phyloP scores from a whole-genome alignment of 2,113 vertebrate species.

The Alligator sinensis region DNA sequence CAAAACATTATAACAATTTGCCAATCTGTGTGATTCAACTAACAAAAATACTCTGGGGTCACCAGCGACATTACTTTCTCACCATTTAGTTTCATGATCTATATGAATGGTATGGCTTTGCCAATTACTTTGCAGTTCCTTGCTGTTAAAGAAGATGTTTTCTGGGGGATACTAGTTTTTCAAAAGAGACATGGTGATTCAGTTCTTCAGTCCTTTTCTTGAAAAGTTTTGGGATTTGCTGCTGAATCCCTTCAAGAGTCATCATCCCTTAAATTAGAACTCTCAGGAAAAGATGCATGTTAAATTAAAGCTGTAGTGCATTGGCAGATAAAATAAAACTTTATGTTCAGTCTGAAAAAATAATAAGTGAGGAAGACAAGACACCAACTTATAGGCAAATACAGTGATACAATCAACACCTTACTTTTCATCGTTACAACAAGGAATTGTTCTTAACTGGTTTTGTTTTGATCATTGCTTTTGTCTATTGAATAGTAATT shows the following conservation, averaged over 20 bases:
- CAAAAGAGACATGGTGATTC: constrained; percentile 30
- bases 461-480: constrained; percentile 38
- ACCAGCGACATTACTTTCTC: neutral
- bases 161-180: neutral
- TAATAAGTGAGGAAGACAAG: constrained; percentile 40
- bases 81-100: constrained; percentile 18
- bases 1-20: constrained; percentile 44
- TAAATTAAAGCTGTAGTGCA: constrained; percentile 68
- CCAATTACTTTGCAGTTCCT: neutral
- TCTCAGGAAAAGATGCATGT: constrained; percentile 48
- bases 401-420: neutral
- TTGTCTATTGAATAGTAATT: constrained; percentile 27
- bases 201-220: constrained; percentile 28
- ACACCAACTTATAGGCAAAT: constrained; percentile 44
- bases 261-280: constrained; percentile 35
- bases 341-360: constrained; percentile 39
- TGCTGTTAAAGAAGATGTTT: neutral
- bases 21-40: neutral
- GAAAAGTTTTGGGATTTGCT: constrained; percentile 50
- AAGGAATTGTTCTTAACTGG: neutral
- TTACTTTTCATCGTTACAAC: neutral
- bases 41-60: neutral
- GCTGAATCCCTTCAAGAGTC: constrained; percentile 51
- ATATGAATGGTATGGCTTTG: constrained; percentile 18
- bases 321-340: constrained; percentile 60